Base-by-base conservation (phyloP, 1,140 invertebrate species). In the Polypedilum pembai region DNA sequence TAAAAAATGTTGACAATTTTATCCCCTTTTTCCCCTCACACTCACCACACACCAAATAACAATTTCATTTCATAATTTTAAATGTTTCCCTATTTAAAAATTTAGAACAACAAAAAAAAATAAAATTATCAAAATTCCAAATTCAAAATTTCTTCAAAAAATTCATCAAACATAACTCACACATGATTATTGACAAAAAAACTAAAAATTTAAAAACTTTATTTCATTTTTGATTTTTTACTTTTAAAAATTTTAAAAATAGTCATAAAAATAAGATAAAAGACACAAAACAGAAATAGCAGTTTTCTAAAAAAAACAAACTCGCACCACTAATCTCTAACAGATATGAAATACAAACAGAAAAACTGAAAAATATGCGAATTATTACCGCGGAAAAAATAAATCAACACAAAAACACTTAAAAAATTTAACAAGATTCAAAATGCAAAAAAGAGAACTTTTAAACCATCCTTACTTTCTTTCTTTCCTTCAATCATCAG, bases 41-140 rank as follows among this genome's bases (percentile, higher is more conserved):
- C 45, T 56, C n/a, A 12, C 45, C 45, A 56, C 7, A 56, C 1
- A 56, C 45, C 45, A 33, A 3, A 33, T n/a, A n/a, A n/a, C n/a
- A n/a, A n/a, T 56, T 56, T 69, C 2, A 20, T 21, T 69, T 20
- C 8, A 69, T 69, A 20, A 20, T 20, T 69, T 69, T 69, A 20
- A 66, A 21, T 69, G 65, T 69, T 21, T 18, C 65, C 65, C 17
- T 69, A 56, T 56, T 56, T 69, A 69, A 20, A 20, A 18, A 20
- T 20, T 20, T 2, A 66, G 7, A 66, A 66, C 4, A 20, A 69
- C 17, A 69, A 18, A 41, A 63, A 74, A 74, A 73, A 73, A 74
- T 12, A 15, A 3, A 33, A 33, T 5, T 33, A 33, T 24, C 76
- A 80, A 77, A 77, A 80, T 75, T 76, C 73, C 75, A 76, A 76